phyloP scores from a whole-genome alignment of 2,797 vertebrate genomes.

The Ateles fusciceps region DNA sequence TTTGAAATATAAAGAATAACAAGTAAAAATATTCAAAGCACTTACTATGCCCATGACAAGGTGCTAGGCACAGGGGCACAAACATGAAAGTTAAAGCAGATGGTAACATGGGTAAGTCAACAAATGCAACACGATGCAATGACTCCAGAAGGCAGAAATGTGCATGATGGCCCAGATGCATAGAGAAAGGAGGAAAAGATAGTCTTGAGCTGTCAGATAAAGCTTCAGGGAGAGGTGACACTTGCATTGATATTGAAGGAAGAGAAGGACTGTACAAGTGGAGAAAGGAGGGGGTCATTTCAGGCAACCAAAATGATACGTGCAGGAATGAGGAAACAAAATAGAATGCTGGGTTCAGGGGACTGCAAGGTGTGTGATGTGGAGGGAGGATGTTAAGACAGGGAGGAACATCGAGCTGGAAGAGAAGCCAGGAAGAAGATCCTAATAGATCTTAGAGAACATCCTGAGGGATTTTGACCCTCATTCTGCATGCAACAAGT shows the following conservation, averaged over 20 bases:
- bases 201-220: neutral
- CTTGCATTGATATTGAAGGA: neutral
- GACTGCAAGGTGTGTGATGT: neutral
- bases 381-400: neutral
- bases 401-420: neutral
- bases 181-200: neutral
- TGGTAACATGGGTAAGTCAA: neutral
- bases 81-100: neutral
- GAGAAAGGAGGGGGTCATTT: neutral
- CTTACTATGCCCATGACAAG: neutral
- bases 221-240: neutral
- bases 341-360: neutral
- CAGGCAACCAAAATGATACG: neutral
- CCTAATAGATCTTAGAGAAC: neutral
- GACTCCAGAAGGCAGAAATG: neutral
- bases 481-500: neutral
- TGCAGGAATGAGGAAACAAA: neutral
- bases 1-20: neutral
- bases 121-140: neutral
- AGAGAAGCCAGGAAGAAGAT: neutral
- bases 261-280: neutral
- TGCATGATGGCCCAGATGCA: neutral
- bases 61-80: neutral
- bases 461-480: neutral
- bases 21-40: neutral